Evolutionary conservation across 2,113 vertebrate species (phyloP).

Genomic region (Galeopterus variegatus): DNA sequence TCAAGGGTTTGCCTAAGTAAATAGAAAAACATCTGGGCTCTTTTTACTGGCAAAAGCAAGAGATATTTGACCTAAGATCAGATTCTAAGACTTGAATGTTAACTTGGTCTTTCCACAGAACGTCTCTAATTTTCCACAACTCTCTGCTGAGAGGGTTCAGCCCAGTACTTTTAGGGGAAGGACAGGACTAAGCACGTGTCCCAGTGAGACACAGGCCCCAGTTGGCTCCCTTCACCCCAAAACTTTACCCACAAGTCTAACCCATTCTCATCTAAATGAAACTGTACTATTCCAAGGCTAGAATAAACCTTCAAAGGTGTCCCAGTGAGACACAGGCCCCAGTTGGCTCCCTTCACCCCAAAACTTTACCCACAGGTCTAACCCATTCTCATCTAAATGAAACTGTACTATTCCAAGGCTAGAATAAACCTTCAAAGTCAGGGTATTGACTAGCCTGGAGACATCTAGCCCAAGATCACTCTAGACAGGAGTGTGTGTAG

Average conservation of each 20-base stretch:
- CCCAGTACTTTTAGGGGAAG: conserved; percentile 53
- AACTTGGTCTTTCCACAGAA: conserved; percentile 73
- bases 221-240: not conserved
- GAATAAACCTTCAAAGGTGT: not conserved
- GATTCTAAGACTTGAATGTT: conserved; percentile 79
- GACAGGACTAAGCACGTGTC: not conserved
- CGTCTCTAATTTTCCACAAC: conserved; percentile 78
- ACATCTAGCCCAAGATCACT: not conserved
- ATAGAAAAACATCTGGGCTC: conserved; percentile 89
- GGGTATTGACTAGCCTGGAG: not conserved
- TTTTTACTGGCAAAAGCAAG: conserved; percentile 85
- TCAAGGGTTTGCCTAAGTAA: conserved; percentile 83
- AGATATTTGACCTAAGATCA: conserved; percentile 86
- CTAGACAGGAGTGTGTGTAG: rapidly evolving
- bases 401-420: not conserved
- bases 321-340: conserved; percentile 58
- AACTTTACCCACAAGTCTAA: conserved; percentile 26
- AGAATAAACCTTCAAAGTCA: not conserved
- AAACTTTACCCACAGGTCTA: conserved; percentile 34
- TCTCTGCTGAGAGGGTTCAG: conserved; percentile 63
- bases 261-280: conserved; percentile 29
- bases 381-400: conserved; percentile 35
- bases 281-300: not conserved
- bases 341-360: not conserved
- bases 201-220: conserved; percentile 55